These are phyloP conservation scores for Mechanitis messenoides DNA, from an alignment of 2,888 invertebrate species.

Conservation along the genomic window DNA sequence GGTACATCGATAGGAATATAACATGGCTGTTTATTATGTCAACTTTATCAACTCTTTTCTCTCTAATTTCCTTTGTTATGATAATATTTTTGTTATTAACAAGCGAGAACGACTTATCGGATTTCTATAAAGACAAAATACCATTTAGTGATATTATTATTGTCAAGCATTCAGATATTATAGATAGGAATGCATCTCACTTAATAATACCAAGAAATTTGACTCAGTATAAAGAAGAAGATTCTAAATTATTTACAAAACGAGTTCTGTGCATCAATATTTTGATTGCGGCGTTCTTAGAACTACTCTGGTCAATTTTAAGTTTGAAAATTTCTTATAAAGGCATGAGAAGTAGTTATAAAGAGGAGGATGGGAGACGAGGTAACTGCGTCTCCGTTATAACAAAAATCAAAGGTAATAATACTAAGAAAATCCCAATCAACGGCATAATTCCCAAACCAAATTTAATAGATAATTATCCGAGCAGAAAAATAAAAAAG, in stretches of 20 bases:
- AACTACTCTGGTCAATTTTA: conserved; percentile 78
- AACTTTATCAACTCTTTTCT: conserved; percentile 70
- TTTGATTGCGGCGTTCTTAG: conserved; percentile 75
- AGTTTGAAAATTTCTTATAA: conserved; percentile 77
- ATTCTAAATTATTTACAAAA: conserved; percentile 55
- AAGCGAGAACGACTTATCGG: conserved; percentile 53
- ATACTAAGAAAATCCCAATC: conserved; percentile 53
- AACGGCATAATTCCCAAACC: conserved; percentile 67
- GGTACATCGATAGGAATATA: conserved; percentile 82
- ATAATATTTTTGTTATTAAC: conserved; percentile 62
- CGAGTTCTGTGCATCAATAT: conserved; percentile 77
- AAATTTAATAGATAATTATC: conserved; percentile 74
- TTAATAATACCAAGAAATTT: conserved; percentile 52
- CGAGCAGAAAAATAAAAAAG: conserved; percentile 71
- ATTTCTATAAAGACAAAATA: conserved; percentile 62
- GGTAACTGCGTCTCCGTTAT: conserved; percentile 73
- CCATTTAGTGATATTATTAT: conserved; percentile 58
- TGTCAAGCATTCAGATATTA: conserved; percentile 55
- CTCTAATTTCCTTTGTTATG: conserved; percentile 61
- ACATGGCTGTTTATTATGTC: conserved; percentile 78
- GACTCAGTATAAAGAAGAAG: conserved; percentile 37
- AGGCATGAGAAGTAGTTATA: conserved; percentile 78
- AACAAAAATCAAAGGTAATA: conserved; percentile 75
- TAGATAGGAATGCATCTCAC: conserved; percentile 59
- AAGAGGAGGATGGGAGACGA: conserved; percentile 70